Conservation (phyloP, 2,113 vertebrate species). For the Noctilio leporinus region DNA sequence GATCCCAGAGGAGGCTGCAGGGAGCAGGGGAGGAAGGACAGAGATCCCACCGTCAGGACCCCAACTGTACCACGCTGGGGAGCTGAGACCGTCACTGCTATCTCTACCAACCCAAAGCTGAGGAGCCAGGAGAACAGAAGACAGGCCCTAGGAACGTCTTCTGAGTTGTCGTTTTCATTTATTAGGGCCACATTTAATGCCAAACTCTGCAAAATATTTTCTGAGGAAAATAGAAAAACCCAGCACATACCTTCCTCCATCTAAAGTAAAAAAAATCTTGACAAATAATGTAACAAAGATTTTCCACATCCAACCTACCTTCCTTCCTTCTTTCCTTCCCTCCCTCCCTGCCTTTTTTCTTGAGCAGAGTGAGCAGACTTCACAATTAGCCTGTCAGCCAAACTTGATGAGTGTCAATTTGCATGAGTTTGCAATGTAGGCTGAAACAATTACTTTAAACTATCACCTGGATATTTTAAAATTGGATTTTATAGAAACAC, state of each 20-base stretch:
- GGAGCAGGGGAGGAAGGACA: conserved; percentile 35
- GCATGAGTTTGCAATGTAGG: conserved; percentile 46
- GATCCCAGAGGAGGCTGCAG: conserved; percentile 51
- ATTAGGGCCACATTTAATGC: not conserved
- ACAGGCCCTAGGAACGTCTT: not conserved
- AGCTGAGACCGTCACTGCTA: conserved; percentile 1
- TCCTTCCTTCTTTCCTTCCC: no score
- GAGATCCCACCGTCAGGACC: not conserved
- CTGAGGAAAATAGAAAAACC: not conserved
- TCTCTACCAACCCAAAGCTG: conserved; percentile 28
- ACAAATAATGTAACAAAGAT: not conserved
- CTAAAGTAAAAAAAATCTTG: not conserved
- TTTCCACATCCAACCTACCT: not conserved
- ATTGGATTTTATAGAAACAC: conserved; percentile 14
- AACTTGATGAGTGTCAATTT: conserved; percentile 42
- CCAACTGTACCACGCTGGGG: not conserved
- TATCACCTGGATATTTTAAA: conserved; percentile 37
- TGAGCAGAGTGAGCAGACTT: not conserved
- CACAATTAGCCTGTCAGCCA: not conserved
- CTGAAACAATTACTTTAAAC: conserved; percentile 47
- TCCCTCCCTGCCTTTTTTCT: not conserved
- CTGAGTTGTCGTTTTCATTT: not conserved
- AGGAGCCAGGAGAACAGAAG: not conserved
- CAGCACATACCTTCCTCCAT: not conserved
- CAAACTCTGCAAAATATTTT: not conserved